These are phyloP conservation scores for Anthoptus insignis DNA, from an alignment of 2,888 invertebrate genomes.

Conservation along the genomic window DNA sequence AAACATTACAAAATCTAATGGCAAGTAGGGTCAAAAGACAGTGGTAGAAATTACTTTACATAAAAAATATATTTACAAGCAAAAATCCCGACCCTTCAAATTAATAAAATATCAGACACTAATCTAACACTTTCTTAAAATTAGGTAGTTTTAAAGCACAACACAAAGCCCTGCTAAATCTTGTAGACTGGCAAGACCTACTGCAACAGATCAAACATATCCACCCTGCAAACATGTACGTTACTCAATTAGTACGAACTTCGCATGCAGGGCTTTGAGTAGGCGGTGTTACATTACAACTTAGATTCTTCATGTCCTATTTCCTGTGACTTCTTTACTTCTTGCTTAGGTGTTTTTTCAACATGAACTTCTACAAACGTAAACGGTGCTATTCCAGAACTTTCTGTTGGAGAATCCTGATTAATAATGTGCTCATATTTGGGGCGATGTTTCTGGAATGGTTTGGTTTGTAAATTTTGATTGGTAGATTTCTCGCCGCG, in stretches of 20 bases:
- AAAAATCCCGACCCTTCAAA: constrained; percentile 1
- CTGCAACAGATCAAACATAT: constrained; percentile 8
- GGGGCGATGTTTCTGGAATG: constrained; percentile 64
- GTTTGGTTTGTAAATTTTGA: constrained; percentile 54
- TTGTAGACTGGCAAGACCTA: constrained; percentile 6
- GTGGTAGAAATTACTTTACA: no score
- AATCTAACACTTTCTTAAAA: background rate
- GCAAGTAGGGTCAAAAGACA: no score
- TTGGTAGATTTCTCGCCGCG: constrained; percentile 67
- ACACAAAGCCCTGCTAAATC: constrained; percentile 1
- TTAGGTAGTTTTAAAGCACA: background rate
- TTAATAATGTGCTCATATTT: constrained; percentile 67
- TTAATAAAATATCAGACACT: background rate
- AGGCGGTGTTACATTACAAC: constrained; percentile 56
- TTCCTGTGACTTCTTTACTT: constrained; percentile 59
- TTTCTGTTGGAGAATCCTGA: constrained; percentile 71
- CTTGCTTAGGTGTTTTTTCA: constrained; percentile 57
- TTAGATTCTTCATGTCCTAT: constrained; percentile 72
- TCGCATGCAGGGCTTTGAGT: constrained; percentile 5
- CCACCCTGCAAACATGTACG: background rate
- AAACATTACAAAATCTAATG: no score
- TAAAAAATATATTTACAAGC: no score
- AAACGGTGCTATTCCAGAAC: constrained; percentile 62
- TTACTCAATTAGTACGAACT: background rate
- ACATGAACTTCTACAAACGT: constrained; percentile 75